phyloP scores from a whole-genome alignment of 1,140 invertebrate species.

The Drosophila takahashii region DNA sequence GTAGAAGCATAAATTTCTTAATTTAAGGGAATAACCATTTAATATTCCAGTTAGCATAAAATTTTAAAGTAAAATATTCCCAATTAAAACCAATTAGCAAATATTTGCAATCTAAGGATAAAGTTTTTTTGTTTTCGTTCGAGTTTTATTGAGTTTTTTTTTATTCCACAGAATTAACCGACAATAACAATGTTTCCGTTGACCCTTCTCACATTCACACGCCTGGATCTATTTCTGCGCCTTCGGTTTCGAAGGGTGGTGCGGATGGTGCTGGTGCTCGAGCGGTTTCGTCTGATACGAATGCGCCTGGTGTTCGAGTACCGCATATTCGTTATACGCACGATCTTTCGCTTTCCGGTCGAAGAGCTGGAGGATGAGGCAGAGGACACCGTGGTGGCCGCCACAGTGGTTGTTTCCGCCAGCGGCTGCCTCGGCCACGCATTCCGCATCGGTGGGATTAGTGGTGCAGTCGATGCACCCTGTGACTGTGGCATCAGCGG shows the following conservation, averaged over 20 bases:
- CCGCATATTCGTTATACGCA: slow-evolving; percentile 19
- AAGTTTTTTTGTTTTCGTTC: too few species aligned
- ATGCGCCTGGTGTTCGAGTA: slow-evolving; percentile 25
- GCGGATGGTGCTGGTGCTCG: neutral
- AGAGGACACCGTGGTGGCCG: neutral
- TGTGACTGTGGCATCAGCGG: slow-evolving; percentile 1
- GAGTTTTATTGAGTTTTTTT: neutral
- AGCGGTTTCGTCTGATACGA: slow-evolving; percentile 9
- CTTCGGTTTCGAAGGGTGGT: neutral
- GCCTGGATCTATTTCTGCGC: neutral
- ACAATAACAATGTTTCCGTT: slow-evolving; percentile 6
- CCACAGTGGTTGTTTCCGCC: neutral
- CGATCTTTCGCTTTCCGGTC: neutral
- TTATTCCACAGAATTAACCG: neutral
- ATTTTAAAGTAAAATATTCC: too few species aligned
- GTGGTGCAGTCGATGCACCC: slow-evolving; percentile 30
- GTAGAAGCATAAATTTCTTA: too few species aligned
- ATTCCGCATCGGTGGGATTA: neutral
- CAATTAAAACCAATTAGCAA: too few species aligned
- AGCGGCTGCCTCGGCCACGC: slow-evolving; percentile 19
- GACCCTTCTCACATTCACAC: neutral
- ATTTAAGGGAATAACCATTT: too few species aligned
- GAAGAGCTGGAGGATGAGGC: slow-evolving; percentile 1
- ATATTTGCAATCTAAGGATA: too few species aligned
- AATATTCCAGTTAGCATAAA: too few species aligned